Percentiles rank a stretch among this genome's conserved stretches.
Conservation (phyloP, 2,797 vertebrate genomes). For the Poecile montanus region DNA sequence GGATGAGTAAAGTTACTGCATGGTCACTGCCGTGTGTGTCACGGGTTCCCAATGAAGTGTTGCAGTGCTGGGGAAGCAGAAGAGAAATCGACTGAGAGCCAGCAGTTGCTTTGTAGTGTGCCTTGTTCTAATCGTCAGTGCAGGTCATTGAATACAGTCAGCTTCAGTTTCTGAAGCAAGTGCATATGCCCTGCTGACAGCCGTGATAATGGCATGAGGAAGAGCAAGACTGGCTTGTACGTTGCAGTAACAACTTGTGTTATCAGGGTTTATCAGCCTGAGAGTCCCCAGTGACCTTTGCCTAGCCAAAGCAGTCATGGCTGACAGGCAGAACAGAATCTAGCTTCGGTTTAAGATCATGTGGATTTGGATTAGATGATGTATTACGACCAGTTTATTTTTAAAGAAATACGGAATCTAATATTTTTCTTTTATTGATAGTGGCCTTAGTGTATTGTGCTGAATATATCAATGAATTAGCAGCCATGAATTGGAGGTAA, state of each 20-base stretch:
- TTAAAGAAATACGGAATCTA: not conserved
- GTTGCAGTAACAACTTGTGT: not conserved
- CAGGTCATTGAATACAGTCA: not conserved
- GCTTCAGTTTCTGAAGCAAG: not conserved
- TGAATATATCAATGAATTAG: constrained; percentile 93
- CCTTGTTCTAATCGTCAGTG: not conserved
- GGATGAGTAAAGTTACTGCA: not conserved
- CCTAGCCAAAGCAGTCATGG: not conserved
- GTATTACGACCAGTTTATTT: not conserved
- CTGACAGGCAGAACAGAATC: not conserved
- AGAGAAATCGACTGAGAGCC: fast-evolving
- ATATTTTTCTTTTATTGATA: constrained; percentile 52
- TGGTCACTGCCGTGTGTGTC: not conserved
- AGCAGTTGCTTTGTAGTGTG: not conserved
- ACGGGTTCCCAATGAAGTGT: not conserved
- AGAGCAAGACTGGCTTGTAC: not conserved
- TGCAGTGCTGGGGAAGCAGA: not conserved
- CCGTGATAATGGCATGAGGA: not conserved
- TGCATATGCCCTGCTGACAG: fast-evolving
- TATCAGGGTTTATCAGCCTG: not conserved
- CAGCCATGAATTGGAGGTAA: constrained; percentile 95
- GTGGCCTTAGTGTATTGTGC: constrained; percentile 88
- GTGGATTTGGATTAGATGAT: not conserved
- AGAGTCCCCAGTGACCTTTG: not conserved
- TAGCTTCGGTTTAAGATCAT: not conserved